Evolutionary conservation across 2,113 vertebrate species (phyloP).

Genomic region (Blennius ocellaris): DNA sequence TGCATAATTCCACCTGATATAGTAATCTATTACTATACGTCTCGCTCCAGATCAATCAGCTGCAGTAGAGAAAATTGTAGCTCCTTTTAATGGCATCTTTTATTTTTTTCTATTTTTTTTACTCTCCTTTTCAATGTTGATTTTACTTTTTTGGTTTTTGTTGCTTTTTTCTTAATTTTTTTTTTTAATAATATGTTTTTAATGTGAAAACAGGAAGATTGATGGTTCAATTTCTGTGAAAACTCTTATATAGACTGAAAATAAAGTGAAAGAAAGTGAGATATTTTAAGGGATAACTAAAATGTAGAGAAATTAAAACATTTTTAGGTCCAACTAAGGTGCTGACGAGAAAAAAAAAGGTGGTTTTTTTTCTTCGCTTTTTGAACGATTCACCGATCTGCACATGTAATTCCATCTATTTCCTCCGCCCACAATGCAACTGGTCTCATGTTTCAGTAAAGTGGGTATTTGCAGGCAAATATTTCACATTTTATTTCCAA

Average conservation of each 20-base stretch:
- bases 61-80: too few relatives aligned
- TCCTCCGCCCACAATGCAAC: not conserved
- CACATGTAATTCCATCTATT: not conserved
- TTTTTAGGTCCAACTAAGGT: not conserved
- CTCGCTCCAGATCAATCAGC: too few relatives aligned
- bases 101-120: too few relatives aligned
- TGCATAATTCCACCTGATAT: not conserved
- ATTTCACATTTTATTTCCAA: conserved; percentile 52
- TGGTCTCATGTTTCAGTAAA: conserved; percentile 31
- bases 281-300: not conserved
- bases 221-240: too few relatives aligned
- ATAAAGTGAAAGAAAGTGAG: too few relatives aligned
- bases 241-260: not conserved
- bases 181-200: too few relatives aligned
- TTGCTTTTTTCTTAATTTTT: too few relatives aligned
- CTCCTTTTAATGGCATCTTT: too few relatives aligned
- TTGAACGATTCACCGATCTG: not conserved
- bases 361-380: not conserved
- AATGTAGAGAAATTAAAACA: not conserved
- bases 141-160: too few relatives aligned
- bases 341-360: not conserved
- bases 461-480: conserved; percentile 80
- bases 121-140: too few relatives aligned
- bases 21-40: too few relatives aligned
- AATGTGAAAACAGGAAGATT: too few relatives aligned